These are phyloP conservation scores for Myocastor coypus DNA, from an alignment of 2,113 vertebrate species.

Conservation along the genomic window DNA sequence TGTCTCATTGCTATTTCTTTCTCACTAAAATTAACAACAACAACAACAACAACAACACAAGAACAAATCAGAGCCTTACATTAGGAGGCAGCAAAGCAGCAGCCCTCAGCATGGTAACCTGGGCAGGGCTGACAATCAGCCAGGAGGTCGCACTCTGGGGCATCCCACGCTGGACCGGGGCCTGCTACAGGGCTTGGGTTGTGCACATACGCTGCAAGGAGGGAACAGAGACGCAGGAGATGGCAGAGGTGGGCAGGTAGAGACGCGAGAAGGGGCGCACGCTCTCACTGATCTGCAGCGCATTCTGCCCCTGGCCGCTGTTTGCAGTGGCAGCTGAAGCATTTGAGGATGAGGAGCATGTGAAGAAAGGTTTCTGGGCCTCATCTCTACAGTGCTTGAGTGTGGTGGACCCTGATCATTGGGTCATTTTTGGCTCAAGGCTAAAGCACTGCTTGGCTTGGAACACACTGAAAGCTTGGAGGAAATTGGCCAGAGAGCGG, in stretches of 20 bases:
- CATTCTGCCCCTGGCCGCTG: not conserved
- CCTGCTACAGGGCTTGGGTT: not conserved
- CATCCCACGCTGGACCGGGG: not conserved
- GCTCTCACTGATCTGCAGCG: not conserved
- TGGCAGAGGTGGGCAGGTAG: not conserved
- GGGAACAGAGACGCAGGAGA: not conserved
- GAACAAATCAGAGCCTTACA: accelerated
- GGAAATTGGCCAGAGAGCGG: not conserved
- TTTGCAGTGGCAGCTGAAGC: not conserved
- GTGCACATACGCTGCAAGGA: not conserved
- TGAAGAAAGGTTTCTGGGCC: not conserved
- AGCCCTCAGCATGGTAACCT: accelerated
- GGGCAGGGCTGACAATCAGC: not conserved
- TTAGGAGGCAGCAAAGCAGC: not conserved
- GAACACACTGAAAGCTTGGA: not conserved
- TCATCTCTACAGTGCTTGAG: not conserved
- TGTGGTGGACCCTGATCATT: not conserved
- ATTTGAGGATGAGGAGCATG: not conserved
- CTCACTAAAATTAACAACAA: no score
- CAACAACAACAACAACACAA: no score
- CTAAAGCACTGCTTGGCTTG: not conserved
- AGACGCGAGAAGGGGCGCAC: not conserved
- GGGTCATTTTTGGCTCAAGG: not conserved
- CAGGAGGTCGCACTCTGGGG: not conserved
- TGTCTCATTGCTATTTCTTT: no score